These are phyloP conservation scores for Bombus huntii DNA, from an alignment of 1,140 invertebrate genomes.

Conservation along the genomic window DNA sequence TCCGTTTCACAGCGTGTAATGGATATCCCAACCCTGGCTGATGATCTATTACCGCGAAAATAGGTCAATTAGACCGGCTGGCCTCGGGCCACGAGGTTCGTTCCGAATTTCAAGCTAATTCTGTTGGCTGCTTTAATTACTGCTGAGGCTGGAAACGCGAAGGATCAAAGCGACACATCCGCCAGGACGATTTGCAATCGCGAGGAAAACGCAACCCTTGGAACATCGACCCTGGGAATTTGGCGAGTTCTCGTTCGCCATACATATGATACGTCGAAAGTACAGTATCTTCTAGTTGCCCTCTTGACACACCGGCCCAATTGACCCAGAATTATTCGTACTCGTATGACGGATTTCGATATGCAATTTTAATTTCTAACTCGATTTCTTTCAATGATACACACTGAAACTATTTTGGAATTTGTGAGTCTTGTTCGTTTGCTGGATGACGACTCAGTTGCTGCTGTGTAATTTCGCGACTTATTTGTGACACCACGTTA, in stretches of 20 bases:
- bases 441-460: no score
- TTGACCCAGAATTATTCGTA: no score
- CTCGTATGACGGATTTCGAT: neutral
- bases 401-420: neutral
- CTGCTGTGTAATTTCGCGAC: no score
- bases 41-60: conserved; percentile 71
- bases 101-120: conserved; percentile 66
- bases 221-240: neutral
- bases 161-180: conserved; percentile 58
- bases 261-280: no score
- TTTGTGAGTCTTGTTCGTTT: neutral
- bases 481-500: no score
- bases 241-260: neutral
- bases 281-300: neutral
- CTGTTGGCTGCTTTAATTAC: conserved; percentile 68
- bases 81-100: conserved; percentile 57
- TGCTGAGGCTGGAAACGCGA: conserved; percentile 41
- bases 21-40: conserved; percentile 52
- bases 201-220: neutral
- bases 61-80: conserved; percentile 66
- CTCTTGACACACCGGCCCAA: neutral
- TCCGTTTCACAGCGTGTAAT: conserved; percentile 56
- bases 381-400: neutral
- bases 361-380: neutral
- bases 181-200: conserved; percentile 46